Evolutionary conservation across 2,113 vertebrate species (phyloP), one percentile per base, ranked within the genome.

Genomic region (Cyprinodon tularosa): DNA sequence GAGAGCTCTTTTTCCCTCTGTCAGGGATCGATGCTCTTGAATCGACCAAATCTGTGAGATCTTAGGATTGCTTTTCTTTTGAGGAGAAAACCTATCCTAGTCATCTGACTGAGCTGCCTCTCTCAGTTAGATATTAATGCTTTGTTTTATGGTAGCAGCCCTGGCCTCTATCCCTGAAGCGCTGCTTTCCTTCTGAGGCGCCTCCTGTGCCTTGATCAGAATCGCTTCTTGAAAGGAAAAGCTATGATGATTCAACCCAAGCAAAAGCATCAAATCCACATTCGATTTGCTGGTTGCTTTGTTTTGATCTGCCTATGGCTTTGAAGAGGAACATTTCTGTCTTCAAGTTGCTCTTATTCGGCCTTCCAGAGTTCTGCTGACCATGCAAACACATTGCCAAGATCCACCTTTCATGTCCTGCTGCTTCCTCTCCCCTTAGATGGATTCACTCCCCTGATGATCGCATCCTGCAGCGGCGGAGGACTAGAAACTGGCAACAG

Each of bases 381-480:
- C 83, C 73, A 40, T 39, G 82, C 80, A 82, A 22, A 71, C 42
- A 68, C 45, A 29, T 29, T 29, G 29, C 12, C 38, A 48, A 48
- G 60, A 36, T 3, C 71, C 36, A 50, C 20, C 42, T 22, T 75
- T 48, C 20, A 72, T 15, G 57, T 10, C 12, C 40, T 22, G 42
- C 20, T 22, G 42, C 42, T 38, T 50, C n/a, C 7, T 15, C 37
- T 50, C 63, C 4, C n/a, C 53, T 40, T 89, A 99, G 98, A 99
- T 1, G 98, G 98, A 75, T 99, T 97, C 90, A 99, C 98, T 0
- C 98, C 98, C 0, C 95, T 99, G 37, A 99, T 99, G 98, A 99
- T 99, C 3, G 98, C 98, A 15, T 98, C 98, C 0, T 99, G 97
- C 93, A 99, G 97, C 0, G 98, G 98, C 0, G 98, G 98, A 48